Base-by-base conservation (phyloP, 2,113 vertebrate species). In the Setophaga coronata region DNA sequence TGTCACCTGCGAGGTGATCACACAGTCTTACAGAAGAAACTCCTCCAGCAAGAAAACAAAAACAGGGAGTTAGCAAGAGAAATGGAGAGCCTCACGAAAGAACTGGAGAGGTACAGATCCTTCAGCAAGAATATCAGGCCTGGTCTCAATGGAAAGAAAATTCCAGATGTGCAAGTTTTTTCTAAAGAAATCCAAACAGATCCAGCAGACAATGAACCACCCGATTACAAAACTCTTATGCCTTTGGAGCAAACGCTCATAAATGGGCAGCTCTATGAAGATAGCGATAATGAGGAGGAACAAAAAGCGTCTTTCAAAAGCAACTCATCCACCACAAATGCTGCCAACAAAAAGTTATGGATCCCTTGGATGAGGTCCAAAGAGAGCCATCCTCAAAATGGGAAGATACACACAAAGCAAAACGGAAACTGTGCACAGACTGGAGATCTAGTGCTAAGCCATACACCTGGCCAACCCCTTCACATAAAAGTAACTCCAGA, bases 141-240 rank as follows among this genome's bases (percentile, higher is more conserved):
- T 0, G 93, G 98, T 87, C 98, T 99, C 97, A 99, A 99, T 7
- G 99, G 99, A 67, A 98, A 99, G 78, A 99, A 99, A 90, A 98
- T 99, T 89, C 99, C 99, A 31, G 99, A 99, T 94, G 98, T 99
- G 43, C 99, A 99, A 33, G 97, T 98, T 60, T 98, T 98, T 93
- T 99, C 99, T 79, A 99, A 99, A 96, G 99, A 99, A 95, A 99
- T 99, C 72, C 99, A 99, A 92, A 99, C 99, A 31, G 99, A 99
- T 89, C 96, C 98, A 71, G 82, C 82, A 54, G 99, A 99, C 73
- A 98, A 94, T 36, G 97, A 98, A 91, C 98, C 98, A 25, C 98
- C 98, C 0, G 98, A 98, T 91, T 98, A 98, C 73, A 99, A 98
- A 96, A 98, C 98, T 21, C 97, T 98, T 61, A 97, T 98, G 36